Evolutionary conservation across 2,888 invertebrate genomes (phyloP).

Genomic region (Cryptus viduatorius): DNA sequence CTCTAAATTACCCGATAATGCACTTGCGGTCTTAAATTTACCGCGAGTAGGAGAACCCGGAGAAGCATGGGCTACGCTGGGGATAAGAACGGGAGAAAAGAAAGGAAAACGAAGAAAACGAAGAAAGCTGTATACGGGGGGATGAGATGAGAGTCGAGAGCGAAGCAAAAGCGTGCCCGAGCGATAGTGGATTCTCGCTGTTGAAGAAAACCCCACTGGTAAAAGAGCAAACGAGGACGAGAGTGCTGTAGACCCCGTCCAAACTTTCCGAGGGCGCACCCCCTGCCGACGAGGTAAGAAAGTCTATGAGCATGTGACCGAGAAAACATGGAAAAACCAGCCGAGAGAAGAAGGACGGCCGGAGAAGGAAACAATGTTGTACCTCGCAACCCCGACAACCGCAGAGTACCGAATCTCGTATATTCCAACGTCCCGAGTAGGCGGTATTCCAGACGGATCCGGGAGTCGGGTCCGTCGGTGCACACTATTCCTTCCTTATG

Average conservation of each 20-base stretch:
- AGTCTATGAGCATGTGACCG: slow-evolving; percentile 32
- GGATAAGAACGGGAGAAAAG: slow-evolving; percentile 58
- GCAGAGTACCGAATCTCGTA: slow-evolving; percentile 45
- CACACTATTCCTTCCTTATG: slow-evolving; percentile 7
- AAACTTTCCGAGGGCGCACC: slow-evolving; percentile 59
- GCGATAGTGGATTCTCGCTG: slow-evolving; percentile 63
- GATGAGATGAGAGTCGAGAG: slow-evolving; percentile 38
- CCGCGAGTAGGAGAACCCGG: slow-evolving; percentile 61
- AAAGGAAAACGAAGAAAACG: slow-evolving; percentile 41
- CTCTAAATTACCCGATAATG: slow-evolving; percentile 78
- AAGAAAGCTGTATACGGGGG: slow-evolving; percentile 41
- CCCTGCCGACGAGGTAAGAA: slow-evolving; percentile 23
- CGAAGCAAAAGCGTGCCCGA: slow-evolving; percentile 40
- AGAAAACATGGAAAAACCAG: slow-evolving; percentile 28
- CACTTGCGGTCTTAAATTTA: slow-evolving; percentile 77
- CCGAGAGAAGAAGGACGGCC: slow-evolving; percentile 50
- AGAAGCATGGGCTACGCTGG: slow-evolving; percentile 35
- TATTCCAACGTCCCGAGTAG: slow-evolving; percentile 25
- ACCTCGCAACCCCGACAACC: slow-evolving; percentile 28
- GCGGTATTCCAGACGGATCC: background rate
- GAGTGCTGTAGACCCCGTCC: slow-evolving; percentile 37
- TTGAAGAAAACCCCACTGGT: slow-evolving; percentile 7
- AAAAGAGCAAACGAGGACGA: slow-evolving; percentile 40
- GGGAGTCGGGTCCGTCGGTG: background rate
- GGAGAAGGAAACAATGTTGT: slow-evolving; percentile 49